Percentiles rank a stretch among this genome's conserved stretches.
Conservation (phyloP, 1,140 invertebrate genomes). For the Drosophila lini region DNA sequence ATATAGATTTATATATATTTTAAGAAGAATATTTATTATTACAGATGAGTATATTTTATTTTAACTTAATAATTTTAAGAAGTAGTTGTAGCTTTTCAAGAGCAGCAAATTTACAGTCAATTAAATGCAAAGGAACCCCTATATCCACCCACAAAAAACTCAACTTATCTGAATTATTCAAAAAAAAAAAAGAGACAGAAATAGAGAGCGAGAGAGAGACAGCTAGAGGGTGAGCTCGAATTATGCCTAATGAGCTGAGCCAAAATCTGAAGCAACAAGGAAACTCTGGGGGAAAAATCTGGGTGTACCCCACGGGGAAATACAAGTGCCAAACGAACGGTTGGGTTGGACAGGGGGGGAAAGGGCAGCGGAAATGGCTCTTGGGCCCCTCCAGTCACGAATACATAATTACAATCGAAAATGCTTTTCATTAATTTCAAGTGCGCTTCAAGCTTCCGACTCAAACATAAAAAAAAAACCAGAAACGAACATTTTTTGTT, state of each 20-base stretch:
- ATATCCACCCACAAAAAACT: not conserved
- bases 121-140: conserved; percentile 56
- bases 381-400: conserved; percentile 66
- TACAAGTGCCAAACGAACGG: not conserved
- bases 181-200: not conserved
- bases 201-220: too few relatives aligned
- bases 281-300: conserved; percentile 6
- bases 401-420: conserved; percentile 82
- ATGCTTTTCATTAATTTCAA: conserved; percentile 82
- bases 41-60: too few relatives aligned
- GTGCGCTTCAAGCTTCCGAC: conserved; percentile 55
- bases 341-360: not conserved
- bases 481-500: conserved; percentile 19
- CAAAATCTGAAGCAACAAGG: conserved; percentile 33
- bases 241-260: conserved; percentile 77
- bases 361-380: conserved; percentile 24
- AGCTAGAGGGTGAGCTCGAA: conserved; percentile 31
- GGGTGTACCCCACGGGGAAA: not conserved
- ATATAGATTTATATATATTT: too few relatives aligned
- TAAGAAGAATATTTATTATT: too few relatives aligned
- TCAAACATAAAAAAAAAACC: conserved; percentile 13
- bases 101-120: conserved; percentile 78
- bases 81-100: conserved; percentile 72
- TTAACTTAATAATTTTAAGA: conserved; percentile 36
- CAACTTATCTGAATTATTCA: conserved; percentile 1